Percentiles rank a stretch among this genome's conserved stretches.
Evolutionary conservation across 2,797 vertebrate species (phyloP).

Genomic region (Peromyscus nudipes): DNA sequence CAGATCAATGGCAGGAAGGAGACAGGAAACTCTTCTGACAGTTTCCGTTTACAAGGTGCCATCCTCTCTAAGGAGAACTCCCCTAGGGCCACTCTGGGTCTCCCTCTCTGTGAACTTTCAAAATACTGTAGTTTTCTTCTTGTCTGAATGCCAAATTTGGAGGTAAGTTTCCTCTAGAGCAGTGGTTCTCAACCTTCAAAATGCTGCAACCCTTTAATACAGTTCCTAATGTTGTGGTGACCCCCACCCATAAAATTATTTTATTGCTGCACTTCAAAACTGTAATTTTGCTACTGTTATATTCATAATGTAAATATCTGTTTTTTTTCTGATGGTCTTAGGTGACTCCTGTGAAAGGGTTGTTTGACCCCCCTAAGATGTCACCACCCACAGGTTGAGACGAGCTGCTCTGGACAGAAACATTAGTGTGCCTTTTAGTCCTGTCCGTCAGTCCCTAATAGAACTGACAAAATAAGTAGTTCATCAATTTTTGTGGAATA

Average conservation of each 20-base stretch:
- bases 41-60: conserved; percentile 35
- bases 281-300: neutral
- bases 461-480: conserved; percentile 53
- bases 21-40: neutral
- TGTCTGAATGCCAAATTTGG: neutral
- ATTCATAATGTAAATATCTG: neutral
- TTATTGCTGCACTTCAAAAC: too few species aligned
- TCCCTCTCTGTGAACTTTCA: neutral
- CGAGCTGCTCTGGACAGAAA: neutral
- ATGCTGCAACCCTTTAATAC: neutral
- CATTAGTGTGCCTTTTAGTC: neutral
- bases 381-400: neutral
- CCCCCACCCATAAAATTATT: neutral
- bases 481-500: conserved; percentile 43
- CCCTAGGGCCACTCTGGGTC: neutral
- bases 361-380: neutral
- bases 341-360: neutral
- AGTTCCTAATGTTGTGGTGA: neutral
- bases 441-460: neutral
- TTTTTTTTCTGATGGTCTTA: neutral
- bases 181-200: neutral
- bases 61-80: neutral
- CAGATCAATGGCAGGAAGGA: conserved; percentile 77
- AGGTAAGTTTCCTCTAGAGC: neutral
- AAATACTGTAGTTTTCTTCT: neutral